Conservation (phyloP, 2,113 vertebrate species). For the Dendrocopos noguchii region DNA sequence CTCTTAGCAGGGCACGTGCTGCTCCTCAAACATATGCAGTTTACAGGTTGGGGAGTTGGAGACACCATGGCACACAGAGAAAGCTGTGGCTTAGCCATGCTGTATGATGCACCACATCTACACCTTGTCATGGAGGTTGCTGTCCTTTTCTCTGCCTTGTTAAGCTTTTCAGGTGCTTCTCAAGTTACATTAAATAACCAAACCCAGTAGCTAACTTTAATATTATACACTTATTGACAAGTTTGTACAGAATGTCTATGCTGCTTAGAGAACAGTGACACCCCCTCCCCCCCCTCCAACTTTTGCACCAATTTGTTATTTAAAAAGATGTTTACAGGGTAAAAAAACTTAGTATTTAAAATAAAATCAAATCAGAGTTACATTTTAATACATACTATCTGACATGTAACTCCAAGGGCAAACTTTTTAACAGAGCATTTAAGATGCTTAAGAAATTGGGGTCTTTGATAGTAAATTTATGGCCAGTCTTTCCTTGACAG, state of each 20-base stretch:
- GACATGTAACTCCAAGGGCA: conserved; percentile 41
- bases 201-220: background rate
- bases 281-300: background rate
- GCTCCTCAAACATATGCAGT: background rate
- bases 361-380: background rate
- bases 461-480: conserved; percentile 58
- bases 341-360: background rate
- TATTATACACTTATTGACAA: background rate
- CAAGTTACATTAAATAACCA: background rate
- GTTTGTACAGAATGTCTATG: background rate
- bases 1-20: background rate
- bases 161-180: background rate
- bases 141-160: background rate
- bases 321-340: background rate
- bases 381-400: background rate
- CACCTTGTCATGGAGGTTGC: background rate
- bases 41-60: background rate
- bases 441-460: conserved; percentile 27
- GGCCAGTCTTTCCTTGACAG: conserved; percentile 50
- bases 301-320: background rate
- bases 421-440: conserved; percentile 5
- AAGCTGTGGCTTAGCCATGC: background rate
- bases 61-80: background rate
- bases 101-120: rapidly evolving
- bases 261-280: background rate